A percentile compares a stretch with the other conserved stretches of the same genome.
Conservation (phyloP, 2,113 vertebrate genomes). For the Coryphaenoides rupestris region DNA sequence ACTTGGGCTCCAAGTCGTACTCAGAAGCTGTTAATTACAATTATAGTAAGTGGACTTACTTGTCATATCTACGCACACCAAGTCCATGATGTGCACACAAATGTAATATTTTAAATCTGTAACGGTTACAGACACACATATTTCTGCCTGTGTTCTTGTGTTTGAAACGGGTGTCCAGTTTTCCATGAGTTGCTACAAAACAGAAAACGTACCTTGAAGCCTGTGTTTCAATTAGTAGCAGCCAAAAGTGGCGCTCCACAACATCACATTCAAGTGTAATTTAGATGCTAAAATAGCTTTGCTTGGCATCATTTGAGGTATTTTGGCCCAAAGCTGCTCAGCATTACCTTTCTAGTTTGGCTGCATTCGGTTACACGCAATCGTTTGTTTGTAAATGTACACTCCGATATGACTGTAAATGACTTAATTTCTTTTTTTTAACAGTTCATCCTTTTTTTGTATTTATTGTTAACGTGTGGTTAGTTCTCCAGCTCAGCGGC, state of each 20-base stretch:
- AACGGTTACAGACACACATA: slow-evolving; percentile 25
- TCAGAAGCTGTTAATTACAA: slow-evolving; percentile 32
- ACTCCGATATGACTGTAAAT: slow-evolving; percentile 1
- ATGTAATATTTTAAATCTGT: slow-evolving; percentile 30
- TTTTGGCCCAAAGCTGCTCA: no score
- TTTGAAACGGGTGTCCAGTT: not conserved
- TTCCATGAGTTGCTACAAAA: not conserved
- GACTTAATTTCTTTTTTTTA: slow-evolving; percentile 13
- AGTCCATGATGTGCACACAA: slow-evolving; percentile 34
- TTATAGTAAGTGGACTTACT: slow-evolving; percentile 2
- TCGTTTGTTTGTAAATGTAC: not conserved
- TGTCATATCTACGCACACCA: slow-evolving; percentile 17
- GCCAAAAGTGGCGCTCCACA: not conserved
- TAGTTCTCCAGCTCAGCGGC: slow-evolving; percentile 84
- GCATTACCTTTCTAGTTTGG: not conserved
- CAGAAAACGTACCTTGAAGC: not conserved
- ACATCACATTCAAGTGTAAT: not conserved
- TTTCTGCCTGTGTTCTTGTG: slow-evolving; percentile 21
- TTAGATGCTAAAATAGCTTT: not conserved
- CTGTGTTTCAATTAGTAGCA: no score
- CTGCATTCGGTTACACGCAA: not conserved
- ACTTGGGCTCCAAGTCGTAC: not conserved
- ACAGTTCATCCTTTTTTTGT: slow-evolving; percentile 58
- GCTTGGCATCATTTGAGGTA: not conserved
- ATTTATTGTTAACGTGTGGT: slow-evolving; percentile 90